Conservation (phyloP, 2,797 vertebrate species). For the Gymnothorax reevesii region DNA sequence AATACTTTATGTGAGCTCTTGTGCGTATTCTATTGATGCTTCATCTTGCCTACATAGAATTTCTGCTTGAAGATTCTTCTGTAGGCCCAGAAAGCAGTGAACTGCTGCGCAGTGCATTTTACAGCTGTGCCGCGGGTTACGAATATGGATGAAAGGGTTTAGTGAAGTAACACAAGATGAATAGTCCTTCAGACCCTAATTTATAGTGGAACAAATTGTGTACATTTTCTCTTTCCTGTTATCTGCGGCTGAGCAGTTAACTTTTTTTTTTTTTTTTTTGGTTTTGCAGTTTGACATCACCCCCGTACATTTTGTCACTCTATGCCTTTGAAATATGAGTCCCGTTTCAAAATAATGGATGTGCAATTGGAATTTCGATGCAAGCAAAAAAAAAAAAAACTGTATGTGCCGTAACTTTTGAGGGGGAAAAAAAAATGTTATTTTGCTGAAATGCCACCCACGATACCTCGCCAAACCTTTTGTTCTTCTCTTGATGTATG, state of each 20-base stretch:
- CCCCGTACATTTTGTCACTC: neutral
- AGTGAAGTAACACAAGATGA: neutral
- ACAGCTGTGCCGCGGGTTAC: neutral
- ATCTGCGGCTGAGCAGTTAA: neutral
- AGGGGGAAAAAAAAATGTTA: neutral
- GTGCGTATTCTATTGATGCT: neutral
- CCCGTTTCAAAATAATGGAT: neutral
- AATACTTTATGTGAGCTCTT: neutral
- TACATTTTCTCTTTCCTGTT: neutral
- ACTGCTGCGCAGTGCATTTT: neutral
- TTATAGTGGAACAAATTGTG: constrained; percentile 10
- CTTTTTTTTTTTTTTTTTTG: neutral
- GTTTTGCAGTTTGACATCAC: neutral
- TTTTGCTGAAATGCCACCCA: neutral
- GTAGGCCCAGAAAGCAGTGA: neutral
- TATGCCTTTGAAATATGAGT: neutral
- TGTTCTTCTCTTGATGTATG: neutral
- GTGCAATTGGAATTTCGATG: neutral
- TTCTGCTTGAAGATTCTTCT: neutral
- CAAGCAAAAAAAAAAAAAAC: neutral
- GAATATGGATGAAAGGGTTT: neutral
- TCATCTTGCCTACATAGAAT: neutral
- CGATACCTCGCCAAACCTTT: neutral
- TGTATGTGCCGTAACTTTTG: neutral
- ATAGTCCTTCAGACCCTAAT: neutral